A percentile compares a stretch with the other conserved stretches of the same genome.
Conservation (phyloP, 2,797 vertebrate species). For the Remorina albescens region DNA sequence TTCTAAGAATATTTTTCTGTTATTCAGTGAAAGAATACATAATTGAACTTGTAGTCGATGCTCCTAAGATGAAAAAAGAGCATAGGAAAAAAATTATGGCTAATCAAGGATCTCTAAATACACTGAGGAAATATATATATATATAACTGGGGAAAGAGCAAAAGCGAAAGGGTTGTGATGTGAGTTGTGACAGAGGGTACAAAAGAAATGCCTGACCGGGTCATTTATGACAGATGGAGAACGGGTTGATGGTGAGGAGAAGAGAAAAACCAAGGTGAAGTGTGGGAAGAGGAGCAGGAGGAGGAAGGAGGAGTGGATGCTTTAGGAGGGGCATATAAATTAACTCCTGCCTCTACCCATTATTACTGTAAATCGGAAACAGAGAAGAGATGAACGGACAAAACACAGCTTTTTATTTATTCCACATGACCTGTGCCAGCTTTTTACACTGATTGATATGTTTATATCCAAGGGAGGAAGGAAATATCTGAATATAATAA, state of each 20-base stretch:
- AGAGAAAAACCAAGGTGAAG: constrained; percentile 13
- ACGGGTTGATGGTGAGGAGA: constrained; percentile 24
- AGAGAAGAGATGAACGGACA: neutral
- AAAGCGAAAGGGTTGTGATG: constrained; percentile 14
- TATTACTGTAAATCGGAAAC: neutral
- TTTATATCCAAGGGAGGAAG: neutral
- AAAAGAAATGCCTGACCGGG: constrained; percentile 18
- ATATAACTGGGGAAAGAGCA: constrained; percentile 15
- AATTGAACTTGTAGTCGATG: constrained; percentile 21
- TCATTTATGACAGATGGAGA: constrained; percentile 33
- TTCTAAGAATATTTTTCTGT: too few species aligned
- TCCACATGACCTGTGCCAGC: neutral
- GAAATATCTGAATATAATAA: neutral
- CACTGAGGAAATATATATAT: constrained; percentile 32
- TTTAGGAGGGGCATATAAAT: constrained; percentile 25
- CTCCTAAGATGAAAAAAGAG: constrained; percentile 24
- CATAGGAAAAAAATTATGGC: constrained; percentile 37
- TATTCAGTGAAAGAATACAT: constrained; percentile 27
- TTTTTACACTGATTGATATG: neutral
- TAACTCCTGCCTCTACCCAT: neutral
- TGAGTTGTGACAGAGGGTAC: constrained; percentile 35
- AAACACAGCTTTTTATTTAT: neutral
- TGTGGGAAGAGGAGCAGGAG: neutral
- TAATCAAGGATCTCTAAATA: constrained; percentile 53
- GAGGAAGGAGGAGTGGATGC: constrained; percentile 6